Evolutionary conservation across 2,113 vertebrate genomes (phyloP), one percentile per base, ranked within the genome.

Genomic region (Syngnathus typhle): DNA sequence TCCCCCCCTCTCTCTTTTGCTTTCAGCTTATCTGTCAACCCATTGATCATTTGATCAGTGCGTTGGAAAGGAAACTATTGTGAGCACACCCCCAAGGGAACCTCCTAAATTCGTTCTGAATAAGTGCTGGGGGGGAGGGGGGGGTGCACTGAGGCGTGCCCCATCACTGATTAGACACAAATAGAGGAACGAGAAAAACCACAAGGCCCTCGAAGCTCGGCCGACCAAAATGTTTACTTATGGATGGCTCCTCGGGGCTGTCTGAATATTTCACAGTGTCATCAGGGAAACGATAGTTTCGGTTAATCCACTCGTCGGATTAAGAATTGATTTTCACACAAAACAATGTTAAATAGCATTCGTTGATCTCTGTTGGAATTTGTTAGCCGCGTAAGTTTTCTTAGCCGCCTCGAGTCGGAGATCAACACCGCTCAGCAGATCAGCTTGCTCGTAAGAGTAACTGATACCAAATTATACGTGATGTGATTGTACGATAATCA

Each of bases 171-270:
- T 87, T 83, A 79, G 68, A 84, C 75, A 78, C 85, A 84, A 86
- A 84, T 74, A 75, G 74, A 84, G 81, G 79, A 81, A 80, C 79
- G 70, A 69, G 81, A 82, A 82, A 87, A 87, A 84, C 80, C 83
- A 77, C 81, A 66, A 61, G 32, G 76, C 69, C 70, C 70, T 76
- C 54, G 6, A 56, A 76, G 74, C 78, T 71, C 56, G 19, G 5
- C 70, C 55, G 54, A 70, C 60, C 63, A 63, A 41, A 60, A 41
- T 64, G 44, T 44, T 64, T 62, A 38, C 54, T 63, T 72, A 58
- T 47, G 11, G 21, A 54, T 54, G n/a, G 52, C 21, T 21, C 27
- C 52, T 55, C 21, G 11, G 55, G 23, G 13, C 27, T 58, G 7
- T 15, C 9, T 15, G 18, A 39, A 60, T 60, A n/a, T 60, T n/a